phyloP scores from a whole-genome alignment of 2,888 invertebrate species.

The Rhamnusium bicolor region DNA sequence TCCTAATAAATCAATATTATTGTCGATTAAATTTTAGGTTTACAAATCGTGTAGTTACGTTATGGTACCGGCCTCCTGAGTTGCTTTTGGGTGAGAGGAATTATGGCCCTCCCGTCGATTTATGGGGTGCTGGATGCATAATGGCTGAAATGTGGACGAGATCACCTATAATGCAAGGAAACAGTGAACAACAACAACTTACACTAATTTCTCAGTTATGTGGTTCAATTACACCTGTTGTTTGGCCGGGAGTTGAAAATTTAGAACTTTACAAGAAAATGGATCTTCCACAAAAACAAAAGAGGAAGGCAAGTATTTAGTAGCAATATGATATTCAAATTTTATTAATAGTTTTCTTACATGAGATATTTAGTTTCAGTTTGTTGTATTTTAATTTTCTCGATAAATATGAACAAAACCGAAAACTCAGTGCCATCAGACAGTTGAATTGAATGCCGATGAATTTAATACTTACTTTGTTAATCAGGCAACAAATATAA shows the following conservation, averaged over 20 bases:
- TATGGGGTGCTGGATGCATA: conserved; percentile 98
- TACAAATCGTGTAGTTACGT: conserved; percentile 97
- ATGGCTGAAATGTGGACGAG: conserved; percentile 99
- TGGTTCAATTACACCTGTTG: conserved; percentile 93
- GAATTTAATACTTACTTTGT: no score
- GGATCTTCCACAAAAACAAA: conserved; percentile 90
- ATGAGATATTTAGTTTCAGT: no score
- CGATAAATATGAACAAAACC: no score
- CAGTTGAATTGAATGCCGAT: no score
- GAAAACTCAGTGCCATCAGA: no score
- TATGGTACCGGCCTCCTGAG: conserved; percentile 92
- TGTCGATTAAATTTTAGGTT: no score
- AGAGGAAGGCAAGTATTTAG: conserved; percentile 79
- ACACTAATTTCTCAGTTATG: conserved; percentile 96
- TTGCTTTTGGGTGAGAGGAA: conserved; percentile 87
- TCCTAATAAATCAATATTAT: no score
- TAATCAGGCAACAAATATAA: no score
- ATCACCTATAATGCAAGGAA: conserved; percentile 96
- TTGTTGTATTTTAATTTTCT: no score
- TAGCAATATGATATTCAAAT: no score
- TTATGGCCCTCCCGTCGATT: conserved; percentile 97
- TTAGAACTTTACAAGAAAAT: conserved; percentile 91
- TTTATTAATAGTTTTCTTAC: no score
- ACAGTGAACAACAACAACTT: conserved; percentile 96
- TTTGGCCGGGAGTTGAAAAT: conserved; percentile 94